Percentiles rank a stretch among this genome's conserved stretches.
Evolutionary conservation across 2,113 vertebrate genomes (phyloP).

Genomic region (Zootoca vivipara): DNA sequence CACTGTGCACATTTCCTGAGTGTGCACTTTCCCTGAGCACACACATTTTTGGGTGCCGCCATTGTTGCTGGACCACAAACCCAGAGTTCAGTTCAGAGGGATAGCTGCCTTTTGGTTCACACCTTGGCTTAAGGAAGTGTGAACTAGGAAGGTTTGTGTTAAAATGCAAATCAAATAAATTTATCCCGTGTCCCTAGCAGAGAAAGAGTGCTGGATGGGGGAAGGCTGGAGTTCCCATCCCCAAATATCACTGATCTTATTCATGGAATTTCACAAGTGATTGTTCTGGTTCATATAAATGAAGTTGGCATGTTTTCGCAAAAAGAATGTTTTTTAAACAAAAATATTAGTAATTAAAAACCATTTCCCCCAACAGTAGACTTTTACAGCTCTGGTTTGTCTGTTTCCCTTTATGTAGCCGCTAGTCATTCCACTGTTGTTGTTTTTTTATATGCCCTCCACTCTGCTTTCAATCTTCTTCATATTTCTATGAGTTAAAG

Average conservation of each 20-base stretch:
- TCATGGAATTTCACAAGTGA: not conserved
- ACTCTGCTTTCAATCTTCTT: conserved; percentile 68
- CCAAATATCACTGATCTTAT: not conserved
- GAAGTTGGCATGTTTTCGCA: conserved; percentile 42
- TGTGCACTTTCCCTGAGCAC: no score
- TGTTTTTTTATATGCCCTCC: conserved; percentile 46
- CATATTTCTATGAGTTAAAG: conserved; percentile 77
- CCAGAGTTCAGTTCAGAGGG: no score
- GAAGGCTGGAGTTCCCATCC: not conserved
- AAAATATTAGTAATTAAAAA: conserved; percentile 52
- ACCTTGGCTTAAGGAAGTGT: not conserved
- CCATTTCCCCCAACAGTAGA: conserved; percentile 55
- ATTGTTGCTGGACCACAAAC: not conserved
- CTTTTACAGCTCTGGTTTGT: conserved; percentile 58
- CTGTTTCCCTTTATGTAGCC: conserved; percentile 63
- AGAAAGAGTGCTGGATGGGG: not conserved
- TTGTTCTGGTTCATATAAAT: not conserved
- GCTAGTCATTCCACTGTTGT: conserved; percentile 63
- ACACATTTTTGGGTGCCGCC: not conserved
- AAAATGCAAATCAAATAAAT: not conserved
- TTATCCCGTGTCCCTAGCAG: not conserved
- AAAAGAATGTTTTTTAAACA: conserved; percentile 59
- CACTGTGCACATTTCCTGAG: no score
- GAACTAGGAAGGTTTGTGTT: not conserved
- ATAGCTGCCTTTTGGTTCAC: not conserved